Percentiles rank a stretch among this genome's conserved stretches.
phyloP scores from a whole-genome alignment of 1,140 invertebrate genomes.

The Sycophaga agraensis region DNA sequence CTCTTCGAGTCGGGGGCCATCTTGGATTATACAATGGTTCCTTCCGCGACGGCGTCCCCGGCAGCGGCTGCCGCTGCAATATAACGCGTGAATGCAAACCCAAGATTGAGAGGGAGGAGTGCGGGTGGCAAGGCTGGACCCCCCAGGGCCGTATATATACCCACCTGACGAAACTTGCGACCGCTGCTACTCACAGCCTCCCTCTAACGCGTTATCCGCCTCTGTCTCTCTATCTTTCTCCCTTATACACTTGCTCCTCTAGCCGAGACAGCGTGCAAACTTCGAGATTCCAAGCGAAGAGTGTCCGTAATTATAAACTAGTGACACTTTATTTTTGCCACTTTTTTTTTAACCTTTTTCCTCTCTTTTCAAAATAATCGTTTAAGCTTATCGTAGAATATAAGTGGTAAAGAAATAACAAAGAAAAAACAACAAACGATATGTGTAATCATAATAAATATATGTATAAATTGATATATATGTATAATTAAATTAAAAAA shows the following conservation, averaged over 20 bases:
- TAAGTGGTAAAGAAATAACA: not conserved
- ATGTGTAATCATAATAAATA: not conserved
- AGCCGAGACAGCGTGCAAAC: not conserved
- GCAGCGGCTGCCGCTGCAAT: constrained; percentile 25
- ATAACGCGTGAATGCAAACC: constrained; percentile 57
- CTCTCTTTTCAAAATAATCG: no score
- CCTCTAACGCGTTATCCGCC: not conserved
- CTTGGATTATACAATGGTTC: constrained; percentile 62
- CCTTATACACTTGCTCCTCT: not conserved
- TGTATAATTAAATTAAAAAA: constrained; percentile 14
- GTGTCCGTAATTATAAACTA: no score
- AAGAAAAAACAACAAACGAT: not conserved
- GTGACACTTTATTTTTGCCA: no score
- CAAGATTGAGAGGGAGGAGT: constrained; percentile 35
- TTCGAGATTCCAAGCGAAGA: not conserved
- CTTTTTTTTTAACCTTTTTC: no score
- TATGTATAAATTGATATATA: not conserved
- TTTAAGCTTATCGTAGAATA: no score
- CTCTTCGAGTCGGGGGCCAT: constrained; percentile 61
- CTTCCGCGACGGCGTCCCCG: constrained; percentile 42
- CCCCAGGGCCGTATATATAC: constrained; percentile 44
- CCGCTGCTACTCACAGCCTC: not conserved
- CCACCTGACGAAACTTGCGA: constrained; percentile 18
- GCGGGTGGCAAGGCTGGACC: constrained; percentile 43
- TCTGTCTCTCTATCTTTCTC: not conserved